Conservation (phyloP, 2,113 vertebrate genomes). For the Anseranas semipalmata region DNA sequence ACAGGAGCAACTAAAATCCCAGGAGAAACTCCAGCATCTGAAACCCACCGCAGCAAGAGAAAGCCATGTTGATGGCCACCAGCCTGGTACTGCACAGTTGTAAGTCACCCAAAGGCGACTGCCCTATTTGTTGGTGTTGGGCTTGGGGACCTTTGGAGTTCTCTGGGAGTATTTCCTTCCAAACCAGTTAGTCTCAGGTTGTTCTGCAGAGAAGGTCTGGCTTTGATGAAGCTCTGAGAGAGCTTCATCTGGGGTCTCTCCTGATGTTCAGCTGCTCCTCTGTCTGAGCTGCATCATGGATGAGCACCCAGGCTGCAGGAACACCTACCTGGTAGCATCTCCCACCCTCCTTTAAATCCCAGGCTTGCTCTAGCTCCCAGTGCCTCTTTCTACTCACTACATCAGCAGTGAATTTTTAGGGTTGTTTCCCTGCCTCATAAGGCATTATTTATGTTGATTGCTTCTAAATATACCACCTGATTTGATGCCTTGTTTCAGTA, state of each 20-base stretch:
- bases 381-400: not conserved
- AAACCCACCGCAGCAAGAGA: accelerated
- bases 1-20: not conserved
- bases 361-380: accelerated
- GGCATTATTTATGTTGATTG: not conserved
- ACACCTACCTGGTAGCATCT: not conserved
- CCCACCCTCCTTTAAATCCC: not conserved
- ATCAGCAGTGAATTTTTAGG: not conserved
- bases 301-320: not conserved
- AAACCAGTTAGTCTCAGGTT: accelerated
- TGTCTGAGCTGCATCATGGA: not conserved
- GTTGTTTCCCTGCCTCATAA: not conserved
- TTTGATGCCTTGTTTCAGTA: not conserved
- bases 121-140: not conserved
- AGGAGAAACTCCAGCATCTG: not conserved
- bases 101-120: not conserved
- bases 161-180: not conserved
- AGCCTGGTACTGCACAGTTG: accelerated
- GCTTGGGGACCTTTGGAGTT: not conserved
- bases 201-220: not conserved
- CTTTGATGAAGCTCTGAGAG: not conserved
- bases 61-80: not conserved
- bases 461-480: not conserved
- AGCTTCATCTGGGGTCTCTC: not conserved
- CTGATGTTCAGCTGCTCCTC: not conserved